A percentile compares a stretch with the other conserved stretches of the same genome.
Conservation (phyloP, 2,888 invertebrate species). For the Cheilosia pagana region DNA sequence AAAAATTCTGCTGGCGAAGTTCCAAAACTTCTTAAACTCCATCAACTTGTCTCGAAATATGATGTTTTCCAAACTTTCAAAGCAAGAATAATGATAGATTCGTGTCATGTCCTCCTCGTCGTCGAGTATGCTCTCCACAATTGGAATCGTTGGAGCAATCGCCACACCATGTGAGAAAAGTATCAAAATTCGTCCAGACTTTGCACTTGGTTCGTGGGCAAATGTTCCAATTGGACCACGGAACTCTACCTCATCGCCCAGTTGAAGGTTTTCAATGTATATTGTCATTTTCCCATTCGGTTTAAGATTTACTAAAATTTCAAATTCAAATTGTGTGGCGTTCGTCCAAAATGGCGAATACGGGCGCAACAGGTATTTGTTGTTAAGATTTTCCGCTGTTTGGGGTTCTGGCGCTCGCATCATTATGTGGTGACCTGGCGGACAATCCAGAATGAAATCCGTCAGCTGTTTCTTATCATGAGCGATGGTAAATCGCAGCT, state of each 20-base stretch:
- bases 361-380: slow-evolving; percentile 78
- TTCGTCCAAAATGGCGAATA: slow-evolving; percentile 82
- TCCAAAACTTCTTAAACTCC: slow-evolving; percentile 87
- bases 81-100: slow-evolving; percentile 87
- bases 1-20: slow-evolving; percentile 88
- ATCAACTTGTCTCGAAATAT: slow-evolving; percentile 87
- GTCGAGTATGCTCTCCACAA: slow-evolving; percentile 86
- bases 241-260: slow-evolving; percentile 86
- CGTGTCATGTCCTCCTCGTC: slow-evolving; percentile 88
- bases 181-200: slow-evolving; percentile 78
- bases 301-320: slow-evolving; percentile 87
- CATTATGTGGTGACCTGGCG: slow-evolving; percentile 77
- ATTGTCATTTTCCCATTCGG: slow-evolving; percentile 86
- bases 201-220: slow-evolving; percentile 79
- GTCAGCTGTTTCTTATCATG: slow-evolving; percentile 39
- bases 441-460: slow-evolving; percentile 78
- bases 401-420: slow-evolving; percentile 63
- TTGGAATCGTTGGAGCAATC: slow-evolving; percentile 88
- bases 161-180: slow-evolving; percentile 90
- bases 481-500: slow-evolving; percentile 78
- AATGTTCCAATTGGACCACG: slow-evolving; percentile 89
- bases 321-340: slow-evolving; percentile 83
- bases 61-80: slow-evolving; percentile 85
- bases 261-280: slow-evolving; percentile 84
- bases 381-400: background rate